Percentiles rank a stretch among this genome's conserved stretches.
Conservation (phyloP, 2,888 invertebrate genomes). For the Notocelia uddmanniana region DNA sequence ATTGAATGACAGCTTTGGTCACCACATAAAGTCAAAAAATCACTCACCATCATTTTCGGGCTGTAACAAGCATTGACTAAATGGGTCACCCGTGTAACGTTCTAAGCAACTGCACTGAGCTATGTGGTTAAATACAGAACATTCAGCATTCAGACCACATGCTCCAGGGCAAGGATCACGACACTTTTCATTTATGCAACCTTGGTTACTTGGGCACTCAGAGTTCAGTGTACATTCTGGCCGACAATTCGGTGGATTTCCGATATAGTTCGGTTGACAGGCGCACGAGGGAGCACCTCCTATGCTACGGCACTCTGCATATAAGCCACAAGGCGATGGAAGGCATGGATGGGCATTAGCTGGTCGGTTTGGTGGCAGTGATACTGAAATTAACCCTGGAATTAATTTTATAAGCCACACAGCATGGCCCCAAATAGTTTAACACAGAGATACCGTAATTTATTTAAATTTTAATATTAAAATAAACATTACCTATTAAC, state of each 20-base stretch:
- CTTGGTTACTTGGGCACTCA: constrained; percentile 88
- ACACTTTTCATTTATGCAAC: constrained; percentile 88
- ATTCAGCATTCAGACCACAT: constrained; percentile 86
- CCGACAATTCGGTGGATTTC: constrained; percentile 88
- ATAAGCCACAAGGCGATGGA: constrained; percentile 89
- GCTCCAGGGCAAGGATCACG: constrained; percentile 89
- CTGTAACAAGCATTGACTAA: constrained; percentile 74
- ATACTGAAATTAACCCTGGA: constrained; percentile 63
- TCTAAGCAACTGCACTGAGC: constrained; percentile 87
- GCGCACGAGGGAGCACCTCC: constrained; percentile 86
- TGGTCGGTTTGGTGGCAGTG: constrained; percentile 62
- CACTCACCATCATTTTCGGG: constrained; percentile 68
- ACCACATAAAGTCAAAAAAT: too few species aligned
- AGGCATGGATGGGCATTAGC: constrained; percentile 85
- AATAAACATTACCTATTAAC: constrained; percentile 73
- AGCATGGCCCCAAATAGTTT: not conserved
- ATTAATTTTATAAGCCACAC: not conserved
- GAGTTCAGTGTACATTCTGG: constrained; percentile 90
- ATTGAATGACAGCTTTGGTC: too few species aligned
- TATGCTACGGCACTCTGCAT: constrained; percentile 86
- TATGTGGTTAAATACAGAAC: constrained; percentile 87
- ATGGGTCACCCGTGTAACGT: constrained; percentile 87
- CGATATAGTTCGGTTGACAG: constrained; percentile 86
- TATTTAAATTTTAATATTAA: not conserved
- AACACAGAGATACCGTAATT: not conserved